A percentile compares a stretch with the other conserved stretches of the same genome.
These are phyloP conservation scores for Mythimna pallens DNA, from an alignment of 2,888 invertebrate genomes.

Conservation along the genomic window DNA sequence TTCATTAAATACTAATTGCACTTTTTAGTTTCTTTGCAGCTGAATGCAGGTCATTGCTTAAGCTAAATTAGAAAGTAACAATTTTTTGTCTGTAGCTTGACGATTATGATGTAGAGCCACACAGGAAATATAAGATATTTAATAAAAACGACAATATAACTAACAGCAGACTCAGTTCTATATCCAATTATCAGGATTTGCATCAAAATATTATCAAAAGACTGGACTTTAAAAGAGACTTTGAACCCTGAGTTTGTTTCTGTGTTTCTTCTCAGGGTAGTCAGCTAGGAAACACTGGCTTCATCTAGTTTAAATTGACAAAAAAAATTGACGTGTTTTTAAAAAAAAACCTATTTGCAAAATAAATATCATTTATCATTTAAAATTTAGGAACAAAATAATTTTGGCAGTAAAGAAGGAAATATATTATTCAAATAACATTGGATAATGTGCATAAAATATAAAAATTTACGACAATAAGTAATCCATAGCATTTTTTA, in stretches of 20 bases:
- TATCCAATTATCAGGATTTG: background rate
- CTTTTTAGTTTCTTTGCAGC: constrained; percentile 7
- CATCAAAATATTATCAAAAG: constrained; percentile 5
- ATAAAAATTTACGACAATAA: background rate
- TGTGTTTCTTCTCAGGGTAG: no score
- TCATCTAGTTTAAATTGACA: no score
- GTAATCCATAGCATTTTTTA: constrained; percentile 9
- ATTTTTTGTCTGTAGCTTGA: background rate
- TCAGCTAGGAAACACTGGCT: no score
- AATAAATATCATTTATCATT: no score
- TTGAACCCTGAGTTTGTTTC: no score
- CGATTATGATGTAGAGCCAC: background rate
- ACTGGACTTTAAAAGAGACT: no score
- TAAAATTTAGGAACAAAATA: constrained; percentile 1
- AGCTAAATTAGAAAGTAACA: constrained; percentile 18
- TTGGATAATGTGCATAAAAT: constrained; percentile 14
- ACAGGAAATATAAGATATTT: background rate
- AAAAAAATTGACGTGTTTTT: no score
- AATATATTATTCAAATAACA: constrained; percentile 8
- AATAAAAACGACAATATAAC: background rate
- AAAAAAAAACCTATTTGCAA: no score
- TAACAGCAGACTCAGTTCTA: constrained; percentile 13
- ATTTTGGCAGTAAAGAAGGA: background rate
- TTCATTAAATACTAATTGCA: constrained; percentile 4
- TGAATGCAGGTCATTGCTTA: background rate